Conservation (phyloP, 1,140 invertebrate species). For the Trichomalopsis sarcophagae region DNA sequence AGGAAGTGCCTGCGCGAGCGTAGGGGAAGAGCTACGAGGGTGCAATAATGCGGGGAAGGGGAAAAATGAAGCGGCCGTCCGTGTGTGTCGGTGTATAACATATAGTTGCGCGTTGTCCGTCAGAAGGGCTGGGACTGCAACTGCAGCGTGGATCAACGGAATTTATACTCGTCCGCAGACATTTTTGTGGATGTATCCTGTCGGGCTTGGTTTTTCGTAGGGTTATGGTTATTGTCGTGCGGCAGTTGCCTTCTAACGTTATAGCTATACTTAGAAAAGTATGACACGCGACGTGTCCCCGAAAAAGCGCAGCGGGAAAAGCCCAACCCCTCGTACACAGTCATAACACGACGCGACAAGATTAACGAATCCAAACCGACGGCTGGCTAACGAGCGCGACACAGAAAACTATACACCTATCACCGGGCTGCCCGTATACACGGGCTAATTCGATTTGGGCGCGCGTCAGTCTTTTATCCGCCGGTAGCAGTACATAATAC, state of each 20-base stretch:
- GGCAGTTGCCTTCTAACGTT: too few species aligned
- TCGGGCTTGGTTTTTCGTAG: background rate
- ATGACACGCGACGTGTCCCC: too few species aligned
- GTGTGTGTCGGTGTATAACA: background rate
- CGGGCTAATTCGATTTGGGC: constrained; percentile 6
- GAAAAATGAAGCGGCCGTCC: background rate
- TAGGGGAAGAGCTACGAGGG: constrained; percentile 4
- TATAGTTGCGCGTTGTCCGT: background rate
- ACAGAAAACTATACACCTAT: background rate
- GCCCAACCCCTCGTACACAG: too few species aligned
- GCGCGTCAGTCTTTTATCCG: background rate
- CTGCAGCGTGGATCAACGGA: background rate
- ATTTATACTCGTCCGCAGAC: background rate
- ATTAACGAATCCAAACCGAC: background rate
- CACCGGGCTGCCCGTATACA: background rate
- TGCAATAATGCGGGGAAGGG: background rate
- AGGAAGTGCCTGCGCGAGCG: background rate
- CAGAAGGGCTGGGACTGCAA: background rate
- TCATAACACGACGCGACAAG: too few species aligned
- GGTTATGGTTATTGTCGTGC: too few species aligned
- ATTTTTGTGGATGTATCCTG: constrained; percentile 3
- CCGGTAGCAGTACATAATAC: background rate
- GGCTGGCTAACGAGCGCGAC: background rate
- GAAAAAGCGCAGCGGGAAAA: too few species aligned
- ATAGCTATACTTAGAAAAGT: too few species aligned